Base-by-base conservation (phyloP, 2,888 invertebrate genomes). In the Formica aserva region DNA sequence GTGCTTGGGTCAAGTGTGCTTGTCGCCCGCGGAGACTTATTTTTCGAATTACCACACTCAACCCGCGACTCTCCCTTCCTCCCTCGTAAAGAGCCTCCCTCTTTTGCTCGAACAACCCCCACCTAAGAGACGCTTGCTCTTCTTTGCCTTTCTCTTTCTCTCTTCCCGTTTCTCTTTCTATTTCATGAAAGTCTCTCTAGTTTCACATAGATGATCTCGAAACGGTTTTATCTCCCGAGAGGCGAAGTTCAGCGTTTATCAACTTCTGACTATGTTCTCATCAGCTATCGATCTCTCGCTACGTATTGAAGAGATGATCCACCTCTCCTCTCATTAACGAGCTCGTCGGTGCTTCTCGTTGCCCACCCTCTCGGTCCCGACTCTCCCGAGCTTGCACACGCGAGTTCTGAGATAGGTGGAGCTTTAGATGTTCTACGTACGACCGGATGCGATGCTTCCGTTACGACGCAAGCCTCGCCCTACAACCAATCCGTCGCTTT, bases 1-100 rank as follows among this genome's bases (percentile, higher is more conserved):
- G 93, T 93, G 93, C 94, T 94, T 94, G 91, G 93, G 91, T 93
- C 93, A 93, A 94, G 94, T 94, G 94, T 92, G 92, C 94, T 94
- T 93, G 93, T 92, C 92, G 91, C 92, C 90, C 89, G 91, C 78
- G 88, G 88, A 91, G 91, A 92, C 93, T 93, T 93, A 92, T 92
- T 93, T 93, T 93, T 92, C 92, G 92, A 93, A 93, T 94, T 93
- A 92, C 91, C 92, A 76, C 93, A 89, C 89, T 89, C 88, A 81
- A 69, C 45, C 83, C 82, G 80, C 69, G 63, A 76, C 80, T 80
- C 67, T 84, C 82, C 88, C 86, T 85, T 83, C 85, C 85, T 71
- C 80, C 84, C 82, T 78, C 85, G 83, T 62, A 48, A 55, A 32
- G 84, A 62, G 82, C 81, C 84, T 88, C 81, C 89, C 89, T 89